Evolutionary conservation across 2,113 vertebrate genomes (phyloP).

Genomic region (Apistogramma diplotaenia): DNA sequence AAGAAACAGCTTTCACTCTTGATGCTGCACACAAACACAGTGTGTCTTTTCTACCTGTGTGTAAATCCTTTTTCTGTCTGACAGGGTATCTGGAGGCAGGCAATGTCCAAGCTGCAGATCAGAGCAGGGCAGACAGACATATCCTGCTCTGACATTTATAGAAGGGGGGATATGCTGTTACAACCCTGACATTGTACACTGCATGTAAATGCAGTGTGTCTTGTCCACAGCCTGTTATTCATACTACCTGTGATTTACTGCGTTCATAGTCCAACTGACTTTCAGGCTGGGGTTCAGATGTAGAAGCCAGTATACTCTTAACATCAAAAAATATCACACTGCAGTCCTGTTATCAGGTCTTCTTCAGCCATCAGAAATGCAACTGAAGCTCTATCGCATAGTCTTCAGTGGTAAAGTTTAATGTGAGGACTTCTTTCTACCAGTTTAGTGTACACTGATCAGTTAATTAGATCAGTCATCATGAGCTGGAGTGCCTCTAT

Average conservation of each 20-base stretch:
- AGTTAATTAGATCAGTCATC: constrained; percentile 11
- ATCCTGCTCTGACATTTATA: constrained; percentile 23
- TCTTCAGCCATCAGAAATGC: not conserved
- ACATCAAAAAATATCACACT: not conserved
- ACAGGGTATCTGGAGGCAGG: constrained; percentile 26
- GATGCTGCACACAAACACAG: constrained; percentile 26
- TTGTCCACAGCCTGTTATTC: not conserved
- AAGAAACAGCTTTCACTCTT: constrained; percentile 24
- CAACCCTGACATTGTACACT: not conserved
- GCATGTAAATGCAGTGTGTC: not conserved
- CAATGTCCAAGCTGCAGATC: constrained; percentile 31
- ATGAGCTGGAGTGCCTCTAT: constrained; percentile 1
- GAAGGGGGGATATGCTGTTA: constrained; percentile 2
- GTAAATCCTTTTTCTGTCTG: constrained; percentile 40
- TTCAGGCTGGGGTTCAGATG: not conserved
- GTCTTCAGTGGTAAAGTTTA: not conserved
- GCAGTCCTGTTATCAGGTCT: not conserved
- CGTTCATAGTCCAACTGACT: not conserved
- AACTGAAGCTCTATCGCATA: not conserved
- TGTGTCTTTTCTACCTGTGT: constrained; percentile 31
- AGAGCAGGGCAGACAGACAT: constrained; percentile 19
- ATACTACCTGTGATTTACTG: not conserved
- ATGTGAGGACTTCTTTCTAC: constrained; percentile 74
- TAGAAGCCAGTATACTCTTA: not conserved
- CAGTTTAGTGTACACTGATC: constrained; percentile 24